These are phyloP conservation scores for Rhodophaea formosa DNA, from an alignment of 2,888 invertebrate species.

Conservation along the genomic window DNA sequence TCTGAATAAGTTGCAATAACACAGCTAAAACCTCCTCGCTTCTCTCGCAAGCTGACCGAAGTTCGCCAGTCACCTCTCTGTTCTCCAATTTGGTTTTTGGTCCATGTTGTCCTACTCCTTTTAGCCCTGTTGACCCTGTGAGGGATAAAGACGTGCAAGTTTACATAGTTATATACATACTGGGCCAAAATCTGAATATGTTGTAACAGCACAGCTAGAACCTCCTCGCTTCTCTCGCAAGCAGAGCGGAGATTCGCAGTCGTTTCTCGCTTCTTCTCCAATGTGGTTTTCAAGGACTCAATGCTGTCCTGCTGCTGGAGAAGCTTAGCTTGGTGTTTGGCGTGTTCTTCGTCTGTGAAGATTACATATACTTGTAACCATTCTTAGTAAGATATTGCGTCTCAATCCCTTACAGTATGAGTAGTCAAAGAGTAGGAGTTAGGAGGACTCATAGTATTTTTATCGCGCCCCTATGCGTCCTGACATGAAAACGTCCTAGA, in stretches of 20 bases:
- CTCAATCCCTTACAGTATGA: too few relatives aligned
- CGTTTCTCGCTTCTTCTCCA: constrained; percentile 71
- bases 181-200: constrained; percentile 56
- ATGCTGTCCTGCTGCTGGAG: constrained; percentile 82
- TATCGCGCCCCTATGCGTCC: too few relatives aligned
- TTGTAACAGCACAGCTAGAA: constrained; percentile 48
- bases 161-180: constrained; percentile 39
- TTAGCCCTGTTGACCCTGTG: too few relatives aligned
- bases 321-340: constrained; percentile 78
- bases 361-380: too few relatives aligned
- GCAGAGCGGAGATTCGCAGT: constrained; percentile 53
- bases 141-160: neutral
- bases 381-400: too few relatives aligned
- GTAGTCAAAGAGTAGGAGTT: too few relatives aligned
- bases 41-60: constrained; percentile 46
- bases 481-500: too few relatives aligned
- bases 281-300: constrained; percentile 71
- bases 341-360: constrained; percentile 79
- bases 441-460: too few relatives aligned
- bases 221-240: constrained; percentile 44
- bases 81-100: constrained; percentile 75
- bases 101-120: constrained; percentile 83
- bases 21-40: constrained; percentile 47
- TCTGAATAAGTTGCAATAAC: constrained; percentile 53
- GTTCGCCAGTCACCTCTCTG: constrained; percentile 57